Percentiles rank a stretch among this genome's conserved stretches.
Evolutionary conservation across 2,888 invertebrate genomes (phyloP).

Genomic region (Acanthosepion lycidas): DNA sequence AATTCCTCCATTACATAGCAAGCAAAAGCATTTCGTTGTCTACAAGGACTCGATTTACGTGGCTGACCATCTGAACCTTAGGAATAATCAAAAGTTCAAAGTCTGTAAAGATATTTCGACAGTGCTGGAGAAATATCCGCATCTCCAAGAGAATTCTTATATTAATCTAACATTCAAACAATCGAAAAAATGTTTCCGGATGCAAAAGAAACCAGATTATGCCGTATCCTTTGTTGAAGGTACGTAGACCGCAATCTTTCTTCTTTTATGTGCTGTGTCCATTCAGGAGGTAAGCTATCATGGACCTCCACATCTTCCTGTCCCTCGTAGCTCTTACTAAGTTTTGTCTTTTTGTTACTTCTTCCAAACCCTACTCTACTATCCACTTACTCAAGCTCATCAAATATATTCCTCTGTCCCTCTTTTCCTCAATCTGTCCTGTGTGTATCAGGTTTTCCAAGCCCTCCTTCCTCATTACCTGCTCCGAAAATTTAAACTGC

Average conservation of each 20-base stretch:
- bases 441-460: too few relatives aligned
- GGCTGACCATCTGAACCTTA: neutral
- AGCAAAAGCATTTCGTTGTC: rapidly evolving
- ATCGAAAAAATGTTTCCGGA: neutral
- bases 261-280: too few relatives aligned
- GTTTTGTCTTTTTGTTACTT: too few relatives aligned
- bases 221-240: neutral
- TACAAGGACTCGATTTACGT: neutral
- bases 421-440: too few relatives aligned
- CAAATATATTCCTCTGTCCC: too few relatives aligned
- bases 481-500: too few relatives aligned
- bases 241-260: neutral
- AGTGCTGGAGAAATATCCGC: neutral
- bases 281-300: too few relatives aligned
- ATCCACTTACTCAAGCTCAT: too few relatives aligned
- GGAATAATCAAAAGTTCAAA: neutral
- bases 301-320: too few relatives aligned
- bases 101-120: neutral
- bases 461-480: too few relatives aligned
- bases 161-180: neutral
- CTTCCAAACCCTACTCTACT: too few relatives aligned
- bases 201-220: neutral
- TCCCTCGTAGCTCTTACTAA: too few relatives aligned
- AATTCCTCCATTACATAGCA: rapidly evolving
- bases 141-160: neutral